Base-by-base conservation (phyloP, 1,140 invertebrate genomes). In the Heterodera schachtii region DNA sequence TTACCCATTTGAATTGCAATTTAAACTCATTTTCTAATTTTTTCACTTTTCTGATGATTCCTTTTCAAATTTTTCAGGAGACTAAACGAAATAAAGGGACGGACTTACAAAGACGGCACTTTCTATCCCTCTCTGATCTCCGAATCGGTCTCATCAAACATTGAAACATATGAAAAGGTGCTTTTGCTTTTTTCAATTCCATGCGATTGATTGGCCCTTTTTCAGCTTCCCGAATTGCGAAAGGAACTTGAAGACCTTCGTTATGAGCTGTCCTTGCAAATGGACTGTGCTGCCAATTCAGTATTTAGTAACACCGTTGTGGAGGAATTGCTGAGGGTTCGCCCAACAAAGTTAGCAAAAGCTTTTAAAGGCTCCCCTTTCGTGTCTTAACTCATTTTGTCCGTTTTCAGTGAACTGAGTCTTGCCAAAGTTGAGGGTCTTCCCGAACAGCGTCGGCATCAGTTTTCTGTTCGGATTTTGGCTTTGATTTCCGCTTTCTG, bases 221-320 rank as follows among this genome's bases (percentile, higher is more conserved):
- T 81, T 71, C 41, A 81, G 81, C 66, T 82, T 21, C 81, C 81
- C 16, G n/a, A 52, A 60, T 41, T 82, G 60, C 66, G 81, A 8
- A 81, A 80, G 66, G 69, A 47, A 21, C 16, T 82, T 2, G 70
- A 71, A 46, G 69, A 82, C 41, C 71, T 82, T 19, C 80, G 81
- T 60, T 82, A 82, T 75, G 79, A 82, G 13, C n/a, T 82, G 0
- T 69, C 81, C 5, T 11, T 11, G n/a, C 75, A 82, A 64, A 82
- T 49, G 41, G 80, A 82, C 16, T 74, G 70, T 60, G 66, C 81
- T 6, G 81, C 80, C 19, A 82, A 82, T 31, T 52, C 81, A 1
- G 60, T 82, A 5, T 82, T 67, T 19, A 82, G 81, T 73, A 82
- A 82, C 73, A 82, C 81, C 11, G 81, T 82, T 7, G 81, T 82